These are phyloP conservation scores for Misgurnus mizolepis DNA, from an alignment of 2,113 vertebrate species.

Conservation along the genomic window DNA sequence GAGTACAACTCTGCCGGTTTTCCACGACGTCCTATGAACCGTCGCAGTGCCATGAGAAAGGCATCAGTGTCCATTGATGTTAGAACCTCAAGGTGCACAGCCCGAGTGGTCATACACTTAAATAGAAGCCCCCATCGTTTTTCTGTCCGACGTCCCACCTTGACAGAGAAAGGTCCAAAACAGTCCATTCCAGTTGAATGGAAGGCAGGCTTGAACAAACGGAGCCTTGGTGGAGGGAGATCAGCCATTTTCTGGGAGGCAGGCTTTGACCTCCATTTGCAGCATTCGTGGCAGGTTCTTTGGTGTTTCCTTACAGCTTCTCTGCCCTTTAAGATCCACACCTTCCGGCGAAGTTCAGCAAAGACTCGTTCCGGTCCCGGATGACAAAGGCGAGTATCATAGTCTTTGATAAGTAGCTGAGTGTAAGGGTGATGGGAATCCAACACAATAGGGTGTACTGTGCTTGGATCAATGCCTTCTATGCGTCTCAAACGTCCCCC, in stretches of 20 bases:
- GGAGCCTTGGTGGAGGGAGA: not conserved
- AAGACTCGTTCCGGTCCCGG: slow-evolving; percentile 21
- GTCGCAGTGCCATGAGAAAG: not conserved
- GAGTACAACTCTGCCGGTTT: too few species aligned
- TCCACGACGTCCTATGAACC: not conserved
- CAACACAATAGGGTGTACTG: not conserved
- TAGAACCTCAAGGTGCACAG: not conserved
- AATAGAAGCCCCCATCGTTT: slow-evolving; percentile 38
- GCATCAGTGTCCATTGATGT: not conserved
- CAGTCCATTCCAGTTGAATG: slow-evolving; percentile 30
- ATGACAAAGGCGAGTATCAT: not conserved
- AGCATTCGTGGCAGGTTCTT: not conserved
- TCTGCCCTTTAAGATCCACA: slow-evolving; percentile 2
- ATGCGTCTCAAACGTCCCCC: not conserved
- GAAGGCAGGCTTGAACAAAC: slow-evolving; percentile 22
- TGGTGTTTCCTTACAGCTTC: slow-evolving; percentile 19
- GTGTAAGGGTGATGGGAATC: not conserved
- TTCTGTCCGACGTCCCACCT: not conserved
- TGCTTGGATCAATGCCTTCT: not conserved
- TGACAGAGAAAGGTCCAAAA: slow-evolving; percentile 7
- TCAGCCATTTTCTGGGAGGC: not conserved
- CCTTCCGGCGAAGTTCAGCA: not conserved
- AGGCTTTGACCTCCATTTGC: slow-evolving; percentile 8
- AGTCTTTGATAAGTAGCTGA: not conserved
- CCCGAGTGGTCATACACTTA: slow-evolving; percentile 19